These are phyloP conservation scores for Metopolophium dirhodum DNA, from an alignment of 1,140 invertebrate species.

Conservation along the genomic window DNA sequence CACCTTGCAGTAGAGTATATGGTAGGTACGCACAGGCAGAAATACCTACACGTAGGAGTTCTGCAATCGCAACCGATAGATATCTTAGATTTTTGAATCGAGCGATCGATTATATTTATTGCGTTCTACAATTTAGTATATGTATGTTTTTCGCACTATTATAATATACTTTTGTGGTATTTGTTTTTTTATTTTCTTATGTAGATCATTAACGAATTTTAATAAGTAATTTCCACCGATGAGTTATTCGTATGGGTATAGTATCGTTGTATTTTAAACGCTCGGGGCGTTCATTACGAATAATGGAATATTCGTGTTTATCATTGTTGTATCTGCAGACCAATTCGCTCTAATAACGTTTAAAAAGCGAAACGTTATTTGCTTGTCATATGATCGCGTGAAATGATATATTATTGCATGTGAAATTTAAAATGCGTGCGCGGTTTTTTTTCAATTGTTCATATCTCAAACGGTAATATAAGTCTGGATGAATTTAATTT, in stretches of 20 bases:
- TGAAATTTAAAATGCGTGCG: background rate
- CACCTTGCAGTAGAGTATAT: background rate
- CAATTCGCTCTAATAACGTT: slow-evolving; percentile 52
- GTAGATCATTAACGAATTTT: background rate
- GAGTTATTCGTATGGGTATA: background rate
- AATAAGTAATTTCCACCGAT: background rate
- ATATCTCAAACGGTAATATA: background rate
- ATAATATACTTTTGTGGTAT: background rate
- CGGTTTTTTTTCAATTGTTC: background rate
- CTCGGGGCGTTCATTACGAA: no score
- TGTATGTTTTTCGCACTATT: no score
- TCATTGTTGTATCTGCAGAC: slow-evolving; percentile 7
- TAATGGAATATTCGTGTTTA: slow-evolving; percentile 3
- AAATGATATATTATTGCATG: slow-evolving; percentile 1
- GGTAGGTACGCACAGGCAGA: background rate
- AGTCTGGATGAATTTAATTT: background rate
- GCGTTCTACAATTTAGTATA: background rate
- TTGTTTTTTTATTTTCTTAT: background rate
- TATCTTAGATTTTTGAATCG: background rate
- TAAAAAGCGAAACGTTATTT: slow-evolving; percentile 38
- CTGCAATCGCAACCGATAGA: background rate
- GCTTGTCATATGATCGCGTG: slow-evolving; percentile 24
- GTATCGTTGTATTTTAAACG: no score
- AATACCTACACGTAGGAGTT: background rate
- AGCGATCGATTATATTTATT: background rate